phyloP scores from a whole-genome alignment of 1,140 invertebrate genomes.

The Sitophilus oryzae region DNA sequence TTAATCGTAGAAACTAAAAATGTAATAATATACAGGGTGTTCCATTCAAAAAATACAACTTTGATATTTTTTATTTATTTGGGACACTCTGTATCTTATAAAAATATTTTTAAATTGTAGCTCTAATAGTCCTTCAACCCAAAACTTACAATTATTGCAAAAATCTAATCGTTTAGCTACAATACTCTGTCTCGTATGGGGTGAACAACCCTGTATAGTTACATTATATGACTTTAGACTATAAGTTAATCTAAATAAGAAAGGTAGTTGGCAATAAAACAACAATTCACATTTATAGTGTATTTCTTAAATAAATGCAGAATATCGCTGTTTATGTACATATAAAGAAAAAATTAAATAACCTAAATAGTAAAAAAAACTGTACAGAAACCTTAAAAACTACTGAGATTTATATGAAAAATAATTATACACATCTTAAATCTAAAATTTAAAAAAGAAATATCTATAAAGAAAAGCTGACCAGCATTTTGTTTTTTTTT shows the following conservation, averaged over 20 bases:
- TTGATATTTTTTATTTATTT: too few species aligned
- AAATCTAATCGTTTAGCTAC: background rate
- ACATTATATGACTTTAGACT: background rate
- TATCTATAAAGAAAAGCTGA: conserved; percentile 23
- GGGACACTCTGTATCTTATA: too few species aligned
- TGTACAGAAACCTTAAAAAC: conserved; percentile 30
- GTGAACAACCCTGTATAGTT: too few species aligned
- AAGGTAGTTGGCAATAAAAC: background rate
- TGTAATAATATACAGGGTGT: too few species aligned
- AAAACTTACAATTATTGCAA: too few species aligned
- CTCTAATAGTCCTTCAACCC: too few species aligned
- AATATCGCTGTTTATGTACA: conserved; percentile 26
- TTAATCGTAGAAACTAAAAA: too few species aligned
- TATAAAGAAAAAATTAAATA: conserved; percentile 25
- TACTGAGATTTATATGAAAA: conserved; percentile 34
- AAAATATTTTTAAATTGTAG: too few species aligned
- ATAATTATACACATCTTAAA: conserved; percentile 33
- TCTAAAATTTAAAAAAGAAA: conserved; percentile 19
- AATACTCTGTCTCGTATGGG: too few species aligned
- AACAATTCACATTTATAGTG: conserved; percentile 19
- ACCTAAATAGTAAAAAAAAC: conserved; percentile 32
- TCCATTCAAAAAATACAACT: too few species aligned
- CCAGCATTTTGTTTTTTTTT: conserved; percentile 10
- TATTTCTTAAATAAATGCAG: conserved; percentile 28
- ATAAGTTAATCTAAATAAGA: too few species aligned